phyloP scores from a whole-genome alignment of 1,140 invertebrate species.

The Solenopsis invicta region DNA sequence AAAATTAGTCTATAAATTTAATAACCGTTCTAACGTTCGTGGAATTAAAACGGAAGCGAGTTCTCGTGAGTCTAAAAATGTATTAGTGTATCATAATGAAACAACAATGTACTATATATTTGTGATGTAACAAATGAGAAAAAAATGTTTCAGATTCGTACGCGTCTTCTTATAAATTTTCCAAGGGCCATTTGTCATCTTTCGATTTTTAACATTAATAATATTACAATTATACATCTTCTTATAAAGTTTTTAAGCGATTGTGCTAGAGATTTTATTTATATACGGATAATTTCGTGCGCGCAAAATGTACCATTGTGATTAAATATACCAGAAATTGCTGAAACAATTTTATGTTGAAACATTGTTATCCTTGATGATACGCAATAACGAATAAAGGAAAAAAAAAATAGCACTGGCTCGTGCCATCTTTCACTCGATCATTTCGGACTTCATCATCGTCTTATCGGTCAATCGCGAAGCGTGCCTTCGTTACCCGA shows the following conservation, averaged over 20 bases:
- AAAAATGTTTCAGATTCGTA: neutral
- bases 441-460: slow-evolving; percentile 62
- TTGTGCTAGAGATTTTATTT: neutral
- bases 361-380: neutral
- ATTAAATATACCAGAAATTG: neutral
- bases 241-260: neutral
- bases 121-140: neutral
- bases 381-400: slow-evolving; percentile 13
- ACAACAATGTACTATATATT: neutral
- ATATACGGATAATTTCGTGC: neutral
- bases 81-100: neutral
- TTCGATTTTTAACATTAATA: slow-evolving; percentile 3
- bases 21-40: neutral
- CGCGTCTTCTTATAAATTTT: neutral
- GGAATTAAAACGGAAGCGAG: slow-evolving; percentile 14
- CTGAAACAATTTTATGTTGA: neutral
- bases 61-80: neutral
- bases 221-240: neutral
- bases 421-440: slow-evolving; percentile 42
- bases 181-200: neutral
- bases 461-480: slow-evolving; percentile 70
- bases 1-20: slow-evolving; percentile 23
- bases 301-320: neutral
- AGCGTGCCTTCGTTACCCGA: slow-evolving; percentile 64
- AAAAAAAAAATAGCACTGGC: slow-evolving; percentile 10